Conservation (phyloP, 1,140 invertebrate genomes). For the Cydia strobilella region DNA sequence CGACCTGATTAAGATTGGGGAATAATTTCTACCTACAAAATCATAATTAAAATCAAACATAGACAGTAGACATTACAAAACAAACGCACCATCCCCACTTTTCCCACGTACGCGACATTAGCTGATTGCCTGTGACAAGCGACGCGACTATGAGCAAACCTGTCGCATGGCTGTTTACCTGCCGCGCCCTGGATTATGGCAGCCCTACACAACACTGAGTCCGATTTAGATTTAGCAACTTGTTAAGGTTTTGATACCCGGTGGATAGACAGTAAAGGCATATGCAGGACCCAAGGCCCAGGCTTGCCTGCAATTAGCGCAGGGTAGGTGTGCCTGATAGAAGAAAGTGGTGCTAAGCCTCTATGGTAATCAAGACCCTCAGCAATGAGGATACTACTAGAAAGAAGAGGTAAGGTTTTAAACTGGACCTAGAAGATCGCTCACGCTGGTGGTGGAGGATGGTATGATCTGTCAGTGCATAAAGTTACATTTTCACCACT, state of each 20-base stretch:
- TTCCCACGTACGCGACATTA: constrained; percentile 24
- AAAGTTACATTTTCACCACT: too few species aligned
- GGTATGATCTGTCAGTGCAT: too few species aligned
- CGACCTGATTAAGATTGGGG: neutral
- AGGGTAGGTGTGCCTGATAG: too few species aligned
- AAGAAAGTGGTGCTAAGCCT: too few species aligned
- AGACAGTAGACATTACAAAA: constrained; percentile 8
- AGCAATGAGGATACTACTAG: too few species aligned
- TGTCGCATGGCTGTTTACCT: constrained; percentile 21
- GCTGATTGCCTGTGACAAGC: constrained; percentile 32
- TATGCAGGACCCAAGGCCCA: too few species aligned
- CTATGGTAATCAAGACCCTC: too few species aligned
- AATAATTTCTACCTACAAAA: neutral
- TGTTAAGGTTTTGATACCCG: neutral
- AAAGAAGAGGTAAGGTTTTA: too few species aligned
- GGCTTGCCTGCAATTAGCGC: too few species aligned
- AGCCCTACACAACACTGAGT: neutral
- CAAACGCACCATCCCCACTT: constrained; percentile 6
- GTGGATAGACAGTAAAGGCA: too few species aligned
- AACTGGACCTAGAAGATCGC: neutral
- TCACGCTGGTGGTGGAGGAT: too few species aligned
- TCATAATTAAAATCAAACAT: constrained; percentile 1
- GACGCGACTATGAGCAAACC: constrained; percentile 6
- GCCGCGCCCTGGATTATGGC: constrained; percentile 30
- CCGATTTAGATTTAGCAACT: neutral